Conservation (phyloP, 1,140 invertebrate species). For the Drosophila arizonae region DNA sequence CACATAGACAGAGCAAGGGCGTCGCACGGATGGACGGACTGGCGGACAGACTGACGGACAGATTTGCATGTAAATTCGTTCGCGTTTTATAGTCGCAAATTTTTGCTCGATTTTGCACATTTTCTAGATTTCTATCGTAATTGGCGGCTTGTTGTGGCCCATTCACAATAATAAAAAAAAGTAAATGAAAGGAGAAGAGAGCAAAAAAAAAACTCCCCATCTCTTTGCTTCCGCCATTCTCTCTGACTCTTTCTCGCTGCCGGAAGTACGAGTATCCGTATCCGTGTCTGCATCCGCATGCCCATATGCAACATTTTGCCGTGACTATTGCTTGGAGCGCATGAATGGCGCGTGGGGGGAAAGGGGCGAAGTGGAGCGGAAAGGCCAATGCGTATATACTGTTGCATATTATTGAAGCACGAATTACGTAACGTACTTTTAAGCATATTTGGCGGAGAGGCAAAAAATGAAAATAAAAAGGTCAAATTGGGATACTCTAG, state of each 20-base stretch:
- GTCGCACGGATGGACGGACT: neutral
- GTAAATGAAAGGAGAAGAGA: too few species aligned
- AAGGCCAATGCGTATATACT: neutral
- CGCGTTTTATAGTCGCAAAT: constrained; percentile 74
- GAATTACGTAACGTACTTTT: constrained; percentile 28
- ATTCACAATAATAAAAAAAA: constrained; percentile 19
- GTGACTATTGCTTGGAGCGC: constrained; percentile 24
- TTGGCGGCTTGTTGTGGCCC: constrained; percentile 72
- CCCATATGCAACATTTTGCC: neutral
- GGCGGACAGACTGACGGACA: constrained; percentile 30
- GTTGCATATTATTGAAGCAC: constrained; percentile 8
- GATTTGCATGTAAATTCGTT: constrained; percentile 78
- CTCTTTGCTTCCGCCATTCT: neutral
- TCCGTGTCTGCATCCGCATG: constrained; percentile 26
- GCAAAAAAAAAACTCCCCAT: too few species aligned
- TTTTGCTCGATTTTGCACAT: constrained; percentile 78
- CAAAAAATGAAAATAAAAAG: neutral
- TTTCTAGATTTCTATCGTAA: constrained; percentile 78
- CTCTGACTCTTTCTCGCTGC: neutral
- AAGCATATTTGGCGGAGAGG: neutral
- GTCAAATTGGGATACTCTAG: too few species aligned
- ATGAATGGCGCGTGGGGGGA: too few species aligned
- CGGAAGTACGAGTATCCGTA: constrained; percentile 46
- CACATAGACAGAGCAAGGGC: neutral
- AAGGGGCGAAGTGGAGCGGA: too few species aligned